Evolutionary conservation across 2,888 invertebrate species (phyloP).

Genomic region (Gnatocerus cornutus): DNA sequence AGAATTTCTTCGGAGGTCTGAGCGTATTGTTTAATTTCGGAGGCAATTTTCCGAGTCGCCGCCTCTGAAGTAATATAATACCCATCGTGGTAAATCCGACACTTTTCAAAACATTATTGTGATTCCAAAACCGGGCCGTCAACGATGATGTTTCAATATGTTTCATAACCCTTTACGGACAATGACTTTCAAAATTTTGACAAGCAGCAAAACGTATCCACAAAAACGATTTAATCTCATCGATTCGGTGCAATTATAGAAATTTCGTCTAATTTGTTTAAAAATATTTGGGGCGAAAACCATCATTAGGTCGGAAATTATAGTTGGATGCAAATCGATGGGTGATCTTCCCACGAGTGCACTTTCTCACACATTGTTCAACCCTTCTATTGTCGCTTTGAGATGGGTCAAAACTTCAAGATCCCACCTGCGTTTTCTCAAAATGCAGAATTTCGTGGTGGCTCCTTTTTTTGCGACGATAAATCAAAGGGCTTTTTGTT

Average conservation of each 20-base stretch:
- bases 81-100: conserved; percentile 32
- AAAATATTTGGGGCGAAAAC: conserved; percentile 49
- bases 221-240: conserved; percentile 45
- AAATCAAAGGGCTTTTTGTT: conserved; percentile 35
- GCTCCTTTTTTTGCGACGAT: conserved; percentile 34
- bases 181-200: conserved; percentile 46
- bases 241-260: conserved; percentile 50
- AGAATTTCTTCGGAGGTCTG: conserved; percentile 3
- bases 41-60: conserved; percentile 36
- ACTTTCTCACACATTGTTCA: conserved; percentile 9
- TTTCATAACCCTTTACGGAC: conserved; percentile 45
- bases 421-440: conserved; percentile 21
- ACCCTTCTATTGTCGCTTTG: background rate
- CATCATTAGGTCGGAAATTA: conserved; percentile 42
- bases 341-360: conserved; percentile 20
- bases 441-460: conserved; percentile 4
- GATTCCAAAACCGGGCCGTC: conserved; percentile 25
- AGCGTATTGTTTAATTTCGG: conserved; percentile 15
- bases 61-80: conserved; percentile 31
- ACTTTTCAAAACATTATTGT: conserved; percentile 43
- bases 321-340: conserved; percentile 33
- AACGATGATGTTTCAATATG: conserved; percentile 46
- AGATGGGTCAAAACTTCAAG: background rate
- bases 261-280: conserved; percentile 51
- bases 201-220: conserved; percentile 6